phyloP scores from a whole-genome alignment of 2,113 vertebrate genomes.

The Tricholaema leucomelas region DNA sequence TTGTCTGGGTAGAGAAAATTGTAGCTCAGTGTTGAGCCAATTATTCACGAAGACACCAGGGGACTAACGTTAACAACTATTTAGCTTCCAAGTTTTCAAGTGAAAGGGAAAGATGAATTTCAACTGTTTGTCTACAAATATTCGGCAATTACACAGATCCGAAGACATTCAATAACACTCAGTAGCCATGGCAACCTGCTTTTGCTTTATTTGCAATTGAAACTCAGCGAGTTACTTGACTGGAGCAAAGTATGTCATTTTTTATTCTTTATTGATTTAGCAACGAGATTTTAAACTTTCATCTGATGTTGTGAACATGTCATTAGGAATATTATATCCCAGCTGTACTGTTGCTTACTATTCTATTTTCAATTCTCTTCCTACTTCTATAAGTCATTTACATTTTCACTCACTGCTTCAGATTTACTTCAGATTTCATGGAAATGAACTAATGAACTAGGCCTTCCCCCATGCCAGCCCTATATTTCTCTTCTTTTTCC shows the following conservation, averaged over 20 bases:
- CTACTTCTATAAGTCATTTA: background rate
- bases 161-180: slow-evolving; percentile 30
- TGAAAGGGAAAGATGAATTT: background rate
- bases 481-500: background rate
- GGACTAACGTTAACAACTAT: slow-evolving; percentile 33
- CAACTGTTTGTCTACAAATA: slow-evolving; percentile 65
- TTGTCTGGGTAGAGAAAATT: background rate
- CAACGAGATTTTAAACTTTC: slow-evolving; percentile 25
- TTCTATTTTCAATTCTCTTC: background rate
- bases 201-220: slow-evolving; percentile 40
- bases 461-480: background rate
- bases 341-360: background rate
- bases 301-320: background rate
- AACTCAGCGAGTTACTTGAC: slow-evolving; percentile 38
- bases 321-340: background rate
- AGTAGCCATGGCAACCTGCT: slow-evolving; percentile 61
- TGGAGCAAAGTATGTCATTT: background rate
- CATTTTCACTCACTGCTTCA: background rate
- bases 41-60: slow-evolving; percentile 10
- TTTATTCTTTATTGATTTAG: slow-evolving; percentile 25
- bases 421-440: background rate
- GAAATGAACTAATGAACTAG: background rate
- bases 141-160: slow-evolving; percentile 45
- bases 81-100: slow-evolving; percentile 26
- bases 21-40: background rate